Evolutionary conservation across 2,888 invertebrate species (phyloP).

Genomic region (Cenopis cana): DNA sequence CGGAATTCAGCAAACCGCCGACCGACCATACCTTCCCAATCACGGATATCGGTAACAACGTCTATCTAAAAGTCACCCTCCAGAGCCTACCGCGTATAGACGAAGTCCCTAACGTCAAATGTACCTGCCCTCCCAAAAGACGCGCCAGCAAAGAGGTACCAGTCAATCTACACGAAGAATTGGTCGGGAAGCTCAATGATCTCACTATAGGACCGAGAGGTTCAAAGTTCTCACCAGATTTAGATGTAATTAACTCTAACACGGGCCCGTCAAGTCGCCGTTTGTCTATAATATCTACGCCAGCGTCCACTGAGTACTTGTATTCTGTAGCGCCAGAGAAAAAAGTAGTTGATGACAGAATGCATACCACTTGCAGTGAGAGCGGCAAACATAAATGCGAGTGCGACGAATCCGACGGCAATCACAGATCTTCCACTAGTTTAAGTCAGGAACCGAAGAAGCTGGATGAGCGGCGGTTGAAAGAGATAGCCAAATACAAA

Average conservation of each 20-base stretch:
- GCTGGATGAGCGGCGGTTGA: slow-evolving; percentile 71
- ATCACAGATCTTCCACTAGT: slow-evolving; percentile 57
- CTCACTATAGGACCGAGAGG: slow-evolving; percentile 73
- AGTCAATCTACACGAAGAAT: slow-evolving; percentile 65
- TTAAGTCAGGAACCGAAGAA: slow-evolving; percentile 63
- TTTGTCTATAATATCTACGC: slow-evolving; percentile 59
- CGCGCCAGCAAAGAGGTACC: slow-evolving; percentile 70
- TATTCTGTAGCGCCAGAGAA: slow-evolving; percentile 52
- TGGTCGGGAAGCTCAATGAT: slow-evolving; percentile 74
- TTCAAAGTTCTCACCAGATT: slow-evolving; percentile 56
- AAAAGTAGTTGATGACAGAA: slow-evolving; percentile 87
- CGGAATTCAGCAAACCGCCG: slow-evolving; percentile 84
- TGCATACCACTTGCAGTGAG: slow-evolving; percentile 89
- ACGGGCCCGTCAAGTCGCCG: slow-evolving; percentile 59
- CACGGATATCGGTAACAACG: slow-evolving; percentile 87
- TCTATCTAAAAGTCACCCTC: slow-evolving; percentile 86
- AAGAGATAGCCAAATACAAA: slow-evolving; percentile 81
- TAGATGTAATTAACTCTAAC: slow-evolving; percentile 59
- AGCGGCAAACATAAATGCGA: slow-evolving; percentile 92
- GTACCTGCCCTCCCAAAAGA: slow-evolving; percentile 70
- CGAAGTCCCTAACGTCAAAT: slow-evolving; percentile 87
- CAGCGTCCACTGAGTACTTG: slow-evolving; percentile 56
- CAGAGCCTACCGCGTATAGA: slow-evolving; percentile 91
- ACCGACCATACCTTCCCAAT: slow-evolving; percentile 90
- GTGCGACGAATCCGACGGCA: slow-evolving; percentile 88